These are phyloP conservation scores for Megaustenia siamemsis DNA, from an alignment of 2,888 invertebrate species.

Conservation along the genomic window DNA sequence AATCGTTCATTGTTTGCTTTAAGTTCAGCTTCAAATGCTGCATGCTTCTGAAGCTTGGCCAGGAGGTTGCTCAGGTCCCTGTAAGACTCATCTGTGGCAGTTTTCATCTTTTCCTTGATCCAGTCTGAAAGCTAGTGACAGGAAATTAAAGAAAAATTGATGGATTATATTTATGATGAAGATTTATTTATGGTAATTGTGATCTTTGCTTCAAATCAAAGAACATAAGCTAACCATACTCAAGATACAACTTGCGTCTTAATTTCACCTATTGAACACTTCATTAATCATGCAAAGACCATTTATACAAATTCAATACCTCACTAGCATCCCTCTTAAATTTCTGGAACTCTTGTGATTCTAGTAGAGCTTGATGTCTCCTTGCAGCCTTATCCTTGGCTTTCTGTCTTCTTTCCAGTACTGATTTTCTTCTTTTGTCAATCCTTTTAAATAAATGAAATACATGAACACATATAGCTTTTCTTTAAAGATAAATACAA, in stretches of 20 bases:
- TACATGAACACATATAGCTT: neutral
- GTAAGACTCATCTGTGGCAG: slow-evolving; percentile 95
- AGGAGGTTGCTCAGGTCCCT: slow-evolving; percentile 89
- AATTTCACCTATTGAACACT: neutral
- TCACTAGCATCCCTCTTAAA: slow-evolving; percentile 96
- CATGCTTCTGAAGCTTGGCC: slow-evolving; percentile 81
- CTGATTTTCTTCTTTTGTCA: slow-evolving; percentile 86
- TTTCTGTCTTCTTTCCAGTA: slow-evolving; percentile 86
- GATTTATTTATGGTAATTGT: neutral
- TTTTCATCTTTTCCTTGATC: slow-evolving; percentile 94
- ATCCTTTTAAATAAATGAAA: slow-evolving; percentile 74
- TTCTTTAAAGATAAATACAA: too few relatives aligned
- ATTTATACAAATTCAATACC: slow-evolving; percentile 67
- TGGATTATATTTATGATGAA: neutral
- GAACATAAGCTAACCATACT: too few relatives aligned
- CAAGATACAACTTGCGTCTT: too few relatives aligned
- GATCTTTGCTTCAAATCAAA: neutral
- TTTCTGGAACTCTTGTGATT: slow-evolving; percentile 93
- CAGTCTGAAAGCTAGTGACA: slow-evolving; percentile 86
- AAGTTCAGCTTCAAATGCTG: slow-evolving; percentile 82
- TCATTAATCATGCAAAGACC: neutral
- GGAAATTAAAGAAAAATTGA: neutral
- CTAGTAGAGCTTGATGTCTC: slow-evolving; percentile 88
- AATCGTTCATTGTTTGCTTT: slow-evolving; percentile 81
- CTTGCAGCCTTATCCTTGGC: slow-evolving; percentile 86